Evolutionary conservation across 2,113 vertebrate genomes (phyloP).

Genomic region (Megaceryle maxima): DNA sequence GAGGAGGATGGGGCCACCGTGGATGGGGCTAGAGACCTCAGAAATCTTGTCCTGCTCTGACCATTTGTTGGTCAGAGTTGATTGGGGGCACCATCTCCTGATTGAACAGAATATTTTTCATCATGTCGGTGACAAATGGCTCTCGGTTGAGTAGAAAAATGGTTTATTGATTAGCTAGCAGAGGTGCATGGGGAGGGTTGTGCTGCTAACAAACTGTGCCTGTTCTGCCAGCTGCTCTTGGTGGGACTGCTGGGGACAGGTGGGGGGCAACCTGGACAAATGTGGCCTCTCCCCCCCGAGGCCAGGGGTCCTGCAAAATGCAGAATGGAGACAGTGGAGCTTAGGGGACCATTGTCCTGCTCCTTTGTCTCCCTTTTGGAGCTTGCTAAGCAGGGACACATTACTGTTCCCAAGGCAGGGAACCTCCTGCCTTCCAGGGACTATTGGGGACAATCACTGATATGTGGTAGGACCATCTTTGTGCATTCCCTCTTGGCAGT

Average conservation of each 20-base stretch:
- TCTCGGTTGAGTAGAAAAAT: background rate
- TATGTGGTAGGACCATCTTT: background rate
- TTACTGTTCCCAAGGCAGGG: background rate
- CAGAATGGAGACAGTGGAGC: background rate
- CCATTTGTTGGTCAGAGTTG: accelerated
- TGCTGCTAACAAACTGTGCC: accelerated
- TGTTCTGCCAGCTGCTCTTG: background rate
- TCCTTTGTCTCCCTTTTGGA: background rate
- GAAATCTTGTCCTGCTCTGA: background rate
- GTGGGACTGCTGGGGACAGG: background rate
- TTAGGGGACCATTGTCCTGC: background rate
- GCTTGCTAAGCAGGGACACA: background rate
- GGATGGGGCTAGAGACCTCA: accelerated
- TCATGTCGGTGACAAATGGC: background rate
- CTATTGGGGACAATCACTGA: accelerated
- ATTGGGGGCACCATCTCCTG: background rate
- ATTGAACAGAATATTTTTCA: background rate
- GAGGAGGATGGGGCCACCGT: background rate
- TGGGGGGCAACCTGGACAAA: too few species aligned
- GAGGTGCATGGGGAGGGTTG: accelerated
- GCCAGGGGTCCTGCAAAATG: background rate
- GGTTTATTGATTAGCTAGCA: slow-evolving; percentile 37
- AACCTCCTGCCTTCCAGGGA: background rate
- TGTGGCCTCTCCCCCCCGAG: accelerated
- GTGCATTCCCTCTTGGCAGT: background rate